A percentile compares a stretch with the other conserved stretches of the same genome.
Evolutionary conservation across 2,113 vertebrate genomes (phyloP).

Genomic region (Bothrops jararaca): DNA sequence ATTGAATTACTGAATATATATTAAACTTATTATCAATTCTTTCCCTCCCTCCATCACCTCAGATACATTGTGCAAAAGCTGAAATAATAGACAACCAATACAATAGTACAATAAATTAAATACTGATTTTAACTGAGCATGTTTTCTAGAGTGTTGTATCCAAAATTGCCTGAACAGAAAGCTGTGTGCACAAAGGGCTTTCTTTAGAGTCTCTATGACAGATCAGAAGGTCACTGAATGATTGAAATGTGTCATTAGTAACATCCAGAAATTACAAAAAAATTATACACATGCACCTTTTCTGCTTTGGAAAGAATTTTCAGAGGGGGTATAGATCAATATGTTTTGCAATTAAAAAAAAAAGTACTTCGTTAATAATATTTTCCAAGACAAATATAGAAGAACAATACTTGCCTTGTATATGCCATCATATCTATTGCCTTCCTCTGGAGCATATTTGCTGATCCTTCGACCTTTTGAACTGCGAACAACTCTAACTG

Average conservation of each 20-base stretch:
- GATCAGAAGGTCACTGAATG: not conserved
- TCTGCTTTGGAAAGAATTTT: not conserved
- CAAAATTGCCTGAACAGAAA: not conserved
- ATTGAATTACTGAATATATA: not conserved
- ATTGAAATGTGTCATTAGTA: not conserved
- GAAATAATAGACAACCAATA: not conserved
- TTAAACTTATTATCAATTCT: not conserved
- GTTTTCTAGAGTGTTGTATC: not conserved
- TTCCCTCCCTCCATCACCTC: not conserved
- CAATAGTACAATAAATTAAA: not conserved
- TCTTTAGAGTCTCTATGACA: not conserved
- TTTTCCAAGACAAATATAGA: not conserved
- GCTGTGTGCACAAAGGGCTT: too few species aligned
- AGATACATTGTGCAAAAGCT: not conserved
- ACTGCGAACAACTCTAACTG: conserved; percentile 94
- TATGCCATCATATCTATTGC: conserved; percentile 98
- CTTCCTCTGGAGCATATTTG: conserved; percentile 98
- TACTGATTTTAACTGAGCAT: not conserved
- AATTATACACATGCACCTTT: not conserved
- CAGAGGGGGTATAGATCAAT: not conserved
- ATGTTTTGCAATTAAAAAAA: not conserved
- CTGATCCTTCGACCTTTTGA: conserved; percentile 97
- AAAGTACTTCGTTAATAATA: not conserved
- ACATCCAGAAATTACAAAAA: not conserved
- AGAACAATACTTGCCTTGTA: conserved; percentile 85